phyloP scores from a whole-genome alignment of 2,113 vertebrate genomes.

The Mola mola region DNA sequence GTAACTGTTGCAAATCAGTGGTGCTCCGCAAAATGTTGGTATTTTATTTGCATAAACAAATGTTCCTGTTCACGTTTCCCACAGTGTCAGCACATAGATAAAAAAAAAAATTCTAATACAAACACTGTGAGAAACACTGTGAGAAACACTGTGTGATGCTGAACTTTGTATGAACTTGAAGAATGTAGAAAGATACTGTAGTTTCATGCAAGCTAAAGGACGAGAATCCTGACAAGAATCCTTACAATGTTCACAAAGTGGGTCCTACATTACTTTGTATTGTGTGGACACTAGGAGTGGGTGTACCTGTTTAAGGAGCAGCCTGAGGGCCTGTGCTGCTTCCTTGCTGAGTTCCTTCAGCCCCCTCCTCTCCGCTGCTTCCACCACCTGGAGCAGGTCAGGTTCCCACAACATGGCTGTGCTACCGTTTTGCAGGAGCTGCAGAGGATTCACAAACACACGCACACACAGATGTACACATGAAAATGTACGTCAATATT shows the following conservation, averaged over 20 bases:
- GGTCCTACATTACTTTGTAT: too few relatives aligned
- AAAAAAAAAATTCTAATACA: too few relatives aligned
- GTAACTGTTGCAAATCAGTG: background rate
- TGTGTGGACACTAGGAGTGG: too few relatives aligned
- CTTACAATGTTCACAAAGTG: too few relatives aligned
- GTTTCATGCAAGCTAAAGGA: too few relatives aligned
- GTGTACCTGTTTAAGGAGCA: constrained; percentile 88
- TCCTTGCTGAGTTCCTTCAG: constrained; percentile 80
- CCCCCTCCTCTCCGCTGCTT: constrained; percentile 77
- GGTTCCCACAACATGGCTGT: constrained; percentile 76
- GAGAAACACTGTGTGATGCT: too few relatives aligned
- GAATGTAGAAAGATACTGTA: too few relatives aligned
- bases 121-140: too few relatives aligned
- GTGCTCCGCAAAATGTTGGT: background rate
- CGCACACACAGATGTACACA: background rate
- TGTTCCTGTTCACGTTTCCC: too few relatives aligned
- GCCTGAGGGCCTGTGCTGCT: constrained; percentile 78
- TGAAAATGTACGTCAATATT: background rate
- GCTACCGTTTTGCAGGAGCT: constrained; percentile 86
- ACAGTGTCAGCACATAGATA: too few relatives aligned
- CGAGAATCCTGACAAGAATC: too few relatives aligned
- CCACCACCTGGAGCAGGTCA: constrained; percentile 84
- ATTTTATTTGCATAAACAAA: constrained; percentile 22
- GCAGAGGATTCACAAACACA: constrained; percentile 38
- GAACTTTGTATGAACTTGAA: too few relatives aligned